Evolutionary conservation across 2,797 vertebrate species (phyloP).

Genomic region (Sphenodon punctatus): DNA sequence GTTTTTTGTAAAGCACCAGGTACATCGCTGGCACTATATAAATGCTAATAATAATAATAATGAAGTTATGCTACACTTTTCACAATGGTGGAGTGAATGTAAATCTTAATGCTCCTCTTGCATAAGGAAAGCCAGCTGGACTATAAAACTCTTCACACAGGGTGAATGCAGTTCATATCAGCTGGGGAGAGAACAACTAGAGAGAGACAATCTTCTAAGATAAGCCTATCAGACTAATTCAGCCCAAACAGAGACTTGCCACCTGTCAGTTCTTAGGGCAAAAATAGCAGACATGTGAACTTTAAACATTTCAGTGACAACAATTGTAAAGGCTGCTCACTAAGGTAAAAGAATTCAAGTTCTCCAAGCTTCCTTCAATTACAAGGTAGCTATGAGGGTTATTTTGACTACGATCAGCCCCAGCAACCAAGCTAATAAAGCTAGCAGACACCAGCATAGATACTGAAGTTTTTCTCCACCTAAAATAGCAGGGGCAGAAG

Average conservation of each 20-base stretch:
- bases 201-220: not conserved
- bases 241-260: not conserved
- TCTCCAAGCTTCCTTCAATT: not conserved
- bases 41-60: not conserved
- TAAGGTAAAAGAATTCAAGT: not conserved
- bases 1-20: too few species aligned
- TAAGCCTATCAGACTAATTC: not conserved
- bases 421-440: not conserved
- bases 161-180: not conserved
- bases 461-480: too few species aligned
- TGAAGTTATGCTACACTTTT: not conserved
- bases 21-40: too few species aligned
- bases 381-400: too few species aligned
- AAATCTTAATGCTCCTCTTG: not conserved
- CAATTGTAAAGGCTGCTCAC: not conserved
- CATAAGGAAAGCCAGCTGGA: not conserved
- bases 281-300: not conserved
- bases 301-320: not conserved
- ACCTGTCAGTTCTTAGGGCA: not conserved
- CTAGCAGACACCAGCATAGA: too few species aligned
- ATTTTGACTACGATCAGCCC: not conserved
- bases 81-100: not conserved
- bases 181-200: fast-evolving
- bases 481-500: too few species aligned
- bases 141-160: too few species aligned